Evolutionary conservation across 1,140 invertebrate species (phyloP), one percentile per base, ranked within the genome.

Genomic region (Anoplolepis gracilipes): DNA sequence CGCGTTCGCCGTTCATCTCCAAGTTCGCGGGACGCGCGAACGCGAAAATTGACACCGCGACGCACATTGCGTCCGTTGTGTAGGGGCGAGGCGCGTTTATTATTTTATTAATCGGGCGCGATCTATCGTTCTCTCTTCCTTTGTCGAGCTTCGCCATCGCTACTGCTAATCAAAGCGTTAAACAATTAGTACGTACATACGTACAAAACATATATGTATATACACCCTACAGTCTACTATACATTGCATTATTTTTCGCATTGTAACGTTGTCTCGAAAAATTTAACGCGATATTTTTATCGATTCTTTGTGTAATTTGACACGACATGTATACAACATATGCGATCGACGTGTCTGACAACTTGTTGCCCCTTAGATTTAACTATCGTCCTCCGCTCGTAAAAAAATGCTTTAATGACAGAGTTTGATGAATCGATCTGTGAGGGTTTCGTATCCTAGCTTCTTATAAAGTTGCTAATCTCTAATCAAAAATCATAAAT

Each of bases 21-120:
- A 73, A 64, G 79, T 76, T 76, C 81, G 72, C 55, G 46, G 57
- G 46, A 19, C 28, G 33, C 81, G 64, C 33, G 46, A 39, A 72
- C 30, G 67, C 67, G 61, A 69, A 53, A 88, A 72, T 82, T 62
- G 55, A 79, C 62, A 79, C 77, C 77, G 77, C 46, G 69, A 36
- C 49, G 72, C 78, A 36, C 42, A 67, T 33, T 42, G 67, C 67
- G 85, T 36, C 65, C 65, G 53, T 19, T 46, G 19, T 49, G 19
- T 49, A 49, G 42, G 11, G 10, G n/a, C 11, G 42, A 46, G 62
- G 30, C 76, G 76, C 76, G 76, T 57, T 49, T 72, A 82, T 72
- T 82, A 82, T 82, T 82, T 82, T 72, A 49, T 49, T 49, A 82
- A 82, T 59, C 65, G 78, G 61, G 30, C 33, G 13, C 46, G 46